Evolutionary conservation across 2,888 invertebrate genomes (phyloP), one percentile per base, ranked within the genome.

Genomic region (Melieria picta): DNA sequence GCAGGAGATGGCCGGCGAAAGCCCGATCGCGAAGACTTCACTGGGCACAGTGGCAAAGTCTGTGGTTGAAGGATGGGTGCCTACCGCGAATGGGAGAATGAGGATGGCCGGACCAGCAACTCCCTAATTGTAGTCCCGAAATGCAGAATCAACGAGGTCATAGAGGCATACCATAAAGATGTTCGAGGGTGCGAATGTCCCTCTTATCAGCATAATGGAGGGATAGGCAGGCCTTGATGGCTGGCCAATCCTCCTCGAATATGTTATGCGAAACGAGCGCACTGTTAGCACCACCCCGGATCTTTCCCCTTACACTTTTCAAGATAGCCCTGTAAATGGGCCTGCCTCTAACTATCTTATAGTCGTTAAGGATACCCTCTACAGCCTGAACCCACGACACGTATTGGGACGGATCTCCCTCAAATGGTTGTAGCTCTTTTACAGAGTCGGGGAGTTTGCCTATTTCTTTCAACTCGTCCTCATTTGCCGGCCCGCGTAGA

Each of bases 151-250:
- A n/a, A n/a, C n/a, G n/a, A n/a, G n/a, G n/a, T n/a, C n/a, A n/a
- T n/a, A n/a, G n/a, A n/a, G n/a, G n/a, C n/a, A n/a, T n/a, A n/a
- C n/a, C n/a, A n/a, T n/a, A n/a, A n/a, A n/a, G 74, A 56, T 77
- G 72, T 50, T 78, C 75, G 1, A 78, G 55, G 1, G 74, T 77
- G 0, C 72, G 63, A 1, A 77, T 47, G 43, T 77, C 78, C 42
- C 75, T 57, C 52, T 77, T 78, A 42, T 77, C 77, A 1, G 77
- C 77, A 50, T 78, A 77, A 43, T 78, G 77, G 11, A 78, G 65
- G 7, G 77, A 76, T 4, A 77, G 61, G 50, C 73, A 74, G 43
- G 42, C 71, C 55, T 79, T 78, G 1, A 77, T 76, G 0, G 72
- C 47, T 4, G 10, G 11, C 75, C 77, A 77, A 42, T 75, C 70